Evolutionary conservation across 2,888 invertebrate species (phyloP).

Genomic region (Biston stratarius): DNA sequence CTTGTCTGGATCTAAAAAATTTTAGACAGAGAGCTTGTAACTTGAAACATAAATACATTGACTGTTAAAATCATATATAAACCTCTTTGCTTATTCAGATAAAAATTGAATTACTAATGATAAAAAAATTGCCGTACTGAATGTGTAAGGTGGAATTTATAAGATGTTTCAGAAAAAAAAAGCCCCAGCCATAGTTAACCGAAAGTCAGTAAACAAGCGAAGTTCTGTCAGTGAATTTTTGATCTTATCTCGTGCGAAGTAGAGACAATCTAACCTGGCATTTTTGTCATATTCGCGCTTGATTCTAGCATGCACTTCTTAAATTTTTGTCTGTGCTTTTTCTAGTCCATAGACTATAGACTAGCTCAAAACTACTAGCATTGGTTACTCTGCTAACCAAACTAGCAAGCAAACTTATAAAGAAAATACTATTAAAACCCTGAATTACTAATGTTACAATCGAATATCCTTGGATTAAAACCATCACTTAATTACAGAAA

Average conservation of each 20-base stretch:
- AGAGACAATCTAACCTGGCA: constrained; percentile 8
- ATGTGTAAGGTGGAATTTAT: background rate
- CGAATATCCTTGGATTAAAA: constrained; percentile 76
- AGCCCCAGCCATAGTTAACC: constrained; percentile 23
- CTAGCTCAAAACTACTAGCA: constrained; percentile 81
- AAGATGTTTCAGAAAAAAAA: background rate
- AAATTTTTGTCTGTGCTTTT: constrained; percentile 53
- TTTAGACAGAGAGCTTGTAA: too few species aligned
- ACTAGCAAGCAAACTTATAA: constrained; percentile 64
- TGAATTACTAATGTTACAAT: constrained; percentile 84
- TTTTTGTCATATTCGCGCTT: constrained; percentile 31
- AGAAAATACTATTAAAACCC: constrained; percentile 79
- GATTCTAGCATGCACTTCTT: constrained; percentile 45
- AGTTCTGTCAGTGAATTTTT: constrained; percentile 8
- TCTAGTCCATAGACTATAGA: constrained; percentile 74
- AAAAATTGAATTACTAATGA: too few species aligned
- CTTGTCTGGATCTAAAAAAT: too few species aligned
- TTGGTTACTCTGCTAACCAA: constrained; percentile 85
- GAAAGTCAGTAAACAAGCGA: constrained; percentile 21
- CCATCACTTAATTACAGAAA: constrained; percentile 69
- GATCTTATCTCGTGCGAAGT: background rate
- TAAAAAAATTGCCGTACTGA: background rate
- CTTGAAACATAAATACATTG: too few species aligned
- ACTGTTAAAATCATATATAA: background rate
- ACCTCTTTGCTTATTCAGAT: background rate